Evolutionary conservation across 2,888 invertebrate species (phyloP).

Genomic region (Mayetiola destructor): DNA sequence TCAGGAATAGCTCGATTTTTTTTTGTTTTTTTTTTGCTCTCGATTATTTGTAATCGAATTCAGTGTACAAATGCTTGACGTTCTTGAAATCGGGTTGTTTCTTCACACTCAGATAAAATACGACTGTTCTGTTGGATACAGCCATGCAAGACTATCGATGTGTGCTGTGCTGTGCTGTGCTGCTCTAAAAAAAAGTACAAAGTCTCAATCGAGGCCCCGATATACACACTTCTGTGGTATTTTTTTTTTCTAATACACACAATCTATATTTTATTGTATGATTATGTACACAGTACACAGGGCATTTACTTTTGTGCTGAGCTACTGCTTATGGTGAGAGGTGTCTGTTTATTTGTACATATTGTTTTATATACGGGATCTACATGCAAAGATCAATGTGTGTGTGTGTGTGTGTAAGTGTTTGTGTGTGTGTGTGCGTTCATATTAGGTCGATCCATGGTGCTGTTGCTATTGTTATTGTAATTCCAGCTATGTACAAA

Average conservation of each 20-base stretch:
- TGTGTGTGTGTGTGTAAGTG: background rate
- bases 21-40: too few species aligned
- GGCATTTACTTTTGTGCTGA: too few species aligned
- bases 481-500: constrained; percentile 11
- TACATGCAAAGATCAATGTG: background rate
- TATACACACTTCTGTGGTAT: background rate
- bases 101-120: constrained; percentile 12
- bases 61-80: too few species aligned
- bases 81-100: constrained; percentile 4
- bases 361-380: background rate
- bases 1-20: too few species aligned
- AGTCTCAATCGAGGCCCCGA: constrained; percentile 9
- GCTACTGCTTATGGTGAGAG: background rate
- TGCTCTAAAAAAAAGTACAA: constrained; percentile 5
- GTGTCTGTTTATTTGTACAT: background rate
- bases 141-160: constrained; percentile 7
- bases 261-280: constrained; percentile 8
- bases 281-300: constrained; percentile 6
- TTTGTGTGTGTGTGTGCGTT: background rate
- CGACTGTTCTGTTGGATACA: background rate
- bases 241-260: constrained; percentile 11
- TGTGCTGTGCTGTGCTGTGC: too few species aligned
- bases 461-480: constrained; percentile 6
- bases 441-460: background rate
- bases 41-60: too few species aligned